Percentiles rank a stretch among this genome's conserved stretches.
phyloP scores from a whole-genome alignment of 2,888 invertebrate species.

The Phrixothrix hirtus region DNA sequence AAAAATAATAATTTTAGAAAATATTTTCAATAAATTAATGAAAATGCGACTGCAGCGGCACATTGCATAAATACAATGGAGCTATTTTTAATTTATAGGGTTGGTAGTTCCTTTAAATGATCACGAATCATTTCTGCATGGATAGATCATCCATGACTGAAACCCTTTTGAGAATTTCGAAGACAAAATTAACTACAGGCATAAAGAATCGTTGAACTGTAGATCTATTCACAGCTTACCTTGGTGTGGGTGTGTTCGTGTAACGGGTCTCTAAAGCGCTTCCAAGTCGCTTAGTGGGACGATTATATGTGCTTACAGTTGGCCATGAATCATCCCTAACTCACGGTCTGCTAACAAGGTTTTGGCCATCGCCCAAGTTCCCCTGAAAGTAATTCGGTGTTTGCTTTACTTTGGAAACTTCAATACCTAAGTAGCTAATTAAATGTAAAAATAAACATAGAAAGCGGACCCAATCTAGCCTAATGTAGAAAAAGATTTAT shows the following conservation, averaged over 20 bases:
- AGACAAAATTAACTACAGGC: conserved; percentile 13
- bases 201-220: conserved; percentile 25
- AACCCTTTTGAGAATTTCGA: background rate
- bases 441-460: background rate
- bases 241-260: conserved; percentile 28
- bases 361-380: conserved; percentile 40
- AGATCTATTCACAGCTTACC: conserved; percentile 25
- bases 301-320: conserved; percentile 41
- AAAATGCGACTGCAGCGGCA: too few species aligned
- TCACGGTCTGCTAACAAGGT: conserved; percentile 38
- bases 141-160: conserved; percentile 2
- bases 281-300: conserved; percentile 41
- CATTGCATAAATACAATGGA: too few species aligned
- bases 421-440: background rate
- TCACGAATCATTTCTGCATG: too few species aligned
- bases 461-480: background rate
- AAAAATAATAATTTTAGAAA: conserved; percentile 12
- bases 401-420: conserved; percentile 25
- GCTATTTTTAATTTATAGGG: too few species aligned
- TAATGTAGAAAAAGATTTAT: too few species aligned
- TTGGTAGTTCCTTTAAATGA: too few species aligned
- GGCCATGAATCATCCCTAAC: conserved; percentile 41
- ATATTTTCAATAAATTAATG: conserved; percentile 3
- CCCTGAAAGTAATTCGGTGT: conserved; percentile 33
- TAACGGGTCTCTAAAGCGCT: conserved; percentile 35